phyloP scores from a whole-genome alignment of 2,888 invertebrate species.

The Cenopis cana region DNA sequence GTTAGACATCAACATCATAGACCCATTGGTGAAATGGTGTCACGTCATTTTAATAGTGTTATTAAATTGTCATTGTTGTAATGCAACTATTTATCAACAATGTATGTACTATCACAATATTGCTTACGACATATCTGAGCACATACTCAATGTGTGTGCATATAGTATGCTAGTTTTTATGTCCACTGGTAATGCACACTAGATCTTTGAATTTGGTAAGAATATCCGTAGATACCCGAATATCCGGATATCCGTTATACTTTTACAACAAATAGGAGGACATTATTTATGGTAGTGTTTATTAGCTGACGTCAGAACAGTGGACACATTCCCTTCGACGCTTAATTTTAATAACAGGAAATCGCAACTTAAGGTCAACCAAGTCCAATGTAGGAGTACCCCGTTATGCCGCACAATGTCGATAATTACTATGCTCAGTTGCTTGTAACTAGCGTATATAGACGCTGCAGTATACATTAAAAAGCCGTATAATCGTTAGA shows the following conservation, averaged over 20 bases:
- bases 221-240: background rate
- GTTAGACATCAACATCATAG: constrained; percentile 11
- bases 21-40: constrained; percentile 19
- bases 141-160: background rate
- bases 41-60: constrained; percentile 10
- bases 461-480: constrained; percentile 1
- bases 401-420: constrained; percentile 15
- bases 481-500: background rate
- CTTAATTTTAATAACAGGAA: constrained; percentile 27
- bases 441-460: constrained; percentile 6
- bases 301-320: background rate
- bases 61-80: constrained; percentile 23
- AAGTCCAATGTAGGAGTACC: constrained; percentile 22
- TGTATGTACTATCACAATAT: background rate
- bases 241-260: too few relatives aligned
- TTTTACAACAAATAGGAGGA: background rate
- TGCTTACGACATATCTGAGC: background rate
- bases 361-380: constrained; percentile 32
- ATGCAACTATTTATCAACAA: background rate
- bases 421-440: constrained; percentile 15
- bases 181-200: background rate
- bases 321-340: constrained; percentile 5
- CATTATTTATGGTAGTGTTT: background rate
- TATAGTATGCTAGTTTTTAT: background rate
- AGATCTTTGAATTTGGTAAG: background rate